Conservation (phyloP, 2,113 vertebrate genomes). For the Clinocottus analis region DNA sequence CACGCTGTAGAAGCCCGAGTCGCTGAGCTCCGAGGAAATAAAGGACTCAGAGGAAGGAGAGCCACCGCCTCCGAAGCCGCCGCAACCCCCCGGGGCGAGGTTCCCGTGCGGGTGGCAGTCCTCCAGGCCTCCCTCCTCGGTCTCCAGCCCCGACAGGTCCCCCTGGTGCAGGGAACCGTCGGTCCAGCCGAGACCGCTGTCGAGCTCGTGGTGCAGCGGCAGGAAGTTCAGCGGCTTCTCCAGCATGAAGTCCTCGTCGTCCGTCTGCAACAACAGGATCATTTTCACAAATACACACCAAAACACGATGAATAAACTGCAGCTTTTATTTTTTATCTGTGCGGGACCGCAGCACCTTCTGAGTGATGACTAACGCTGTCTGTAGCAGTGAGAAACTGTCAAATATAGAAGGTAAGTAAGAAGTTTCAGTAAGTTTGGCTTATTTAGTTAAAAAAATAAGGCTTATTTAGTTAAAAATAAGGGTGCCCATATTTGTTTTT, state of each 20-base stretch:
- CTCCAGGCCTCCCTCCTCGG: constrained; percentile 82
- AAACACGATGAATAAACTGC: constrained; percentile 1
- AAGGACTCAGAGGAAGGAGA: constrained; percentile 80
- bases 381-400: constrained; percentile 6
- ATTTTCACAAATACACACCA: not conserved
- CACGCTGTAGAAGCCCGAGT: constrained; percentile 83
- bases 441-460: not conserved
- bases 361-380: not conserved
- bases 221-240: constrained; percentile 75
- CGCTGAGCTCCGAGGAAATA: constrained; percentile 81
- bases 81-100: constrained; percentile 65
- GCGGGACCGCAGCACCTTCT: not conserved
- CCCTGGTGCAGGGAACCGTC: constrained; percentile 83
- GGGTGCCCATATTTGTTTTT: not conserved
- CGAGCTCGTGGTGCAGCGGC: constrained; percentile 81
- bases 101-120: constrained; percentile 70
- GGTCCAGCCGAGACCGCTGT: constrained; percentile 83
- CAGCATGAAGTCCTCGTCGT: constrained; percentile 78
- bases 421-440: not conserved
- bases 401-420: not conserved
- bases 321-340: not conserved
- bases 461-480: not conserved
- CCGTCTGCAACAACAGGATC: constrained; percentile 67
- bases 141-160: constrained; percentile 82
- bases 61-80: constrained; percentile 63